Conservation (phyloP, 2,888 invertebrate species). For the Rhamnusium bicolor region DNA sequence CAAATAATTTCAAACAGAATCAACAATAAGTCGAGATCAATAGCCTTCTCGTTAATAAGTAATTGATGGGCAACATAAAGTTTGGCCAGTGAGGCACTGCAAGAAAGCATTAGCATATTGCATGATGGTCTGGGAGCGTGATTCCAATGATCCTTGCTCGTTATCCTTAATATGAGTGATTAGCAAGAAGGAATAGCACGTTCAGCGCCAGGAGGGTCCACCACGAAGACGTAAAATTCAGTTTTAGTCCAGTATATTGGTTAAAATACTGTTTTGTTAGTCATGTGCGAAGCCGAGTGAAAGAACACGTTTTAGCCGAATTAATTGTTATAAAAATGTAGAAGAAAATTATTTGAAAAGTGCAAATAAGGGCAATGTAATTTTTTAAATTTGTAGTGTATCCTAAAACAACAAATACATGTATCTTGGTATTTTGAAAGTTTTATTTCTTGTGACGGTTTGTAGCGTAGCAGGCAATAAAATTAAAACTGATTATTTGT, state of each 20-base stretch:
- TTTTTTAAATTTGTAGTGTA: no score
- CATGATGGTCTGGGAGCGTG: conserved; percentile 49
- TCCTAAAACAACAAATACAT: no score
- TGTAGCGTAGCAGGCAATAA: no score
- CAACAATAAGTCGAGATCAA: conserved; percentile 13
- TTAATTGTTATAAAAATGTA: no score
- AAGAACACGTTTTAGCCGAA: no score
- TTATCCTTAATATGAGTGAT: conserved; percentile 59
- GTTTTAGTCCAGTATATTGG: conserved; percentile 1
- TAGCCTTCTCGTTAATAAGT: conserved; percentile 19
- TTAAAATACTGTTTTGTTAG: no score
- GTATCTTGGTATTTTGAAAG: no score
- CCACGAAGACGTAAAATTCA: conserved; percentile 35
- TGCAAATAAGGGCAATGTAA: no score
- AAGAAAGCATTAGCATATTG: conserved; percentile 53
- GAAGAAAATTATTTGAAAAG: no score
- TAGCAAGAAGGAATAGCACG: conserved; percentile 52
- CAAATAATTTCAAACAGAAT: conserved; percentile 17
- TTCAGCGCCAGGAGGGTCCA: conserved; percentile 38
- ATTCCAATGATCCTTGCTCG: conserved; percentile 53
- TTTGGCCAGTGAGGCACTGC: conserved; percentile 22
- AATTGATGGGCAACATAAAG: conserved; percentile 17
- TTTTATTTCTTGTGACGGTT: no score
- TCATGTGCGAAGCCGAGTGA: no score
- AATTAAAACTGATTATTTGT: no score